phyloP scores from a whole-genome alignment of 1,140 invertebrate species.

The Hylaeus anthracinus region DNA sequence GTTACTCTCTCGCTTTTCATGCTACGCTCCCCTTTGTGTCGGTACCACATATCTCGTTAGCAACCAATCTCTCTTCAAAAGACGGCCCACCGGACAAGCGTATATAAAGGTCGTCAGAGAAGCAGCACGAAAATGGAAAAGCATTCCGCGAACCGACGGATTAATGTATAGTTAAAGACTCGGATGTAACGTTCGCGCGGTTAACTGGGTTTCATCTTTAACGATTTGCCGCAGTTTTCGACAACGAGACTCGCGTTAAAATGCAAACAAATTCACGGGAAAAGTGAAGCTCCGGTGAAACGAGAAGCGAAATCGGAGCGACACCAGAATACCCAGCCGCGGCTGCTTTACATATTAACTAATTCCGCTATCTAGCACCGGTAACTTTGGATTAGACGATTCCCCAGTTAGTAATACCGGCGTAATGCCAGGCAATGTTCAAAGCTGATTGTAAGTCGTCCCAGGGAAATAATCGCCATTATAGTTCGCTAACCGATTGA shows the following conservation, averaged over 20 bases:
- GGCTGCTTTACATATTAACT: conserved; percentile 65
- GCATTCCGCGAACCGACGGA: background rate
- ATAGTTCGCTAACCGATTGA: conserved; percentile 44
- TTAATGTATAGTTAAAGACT: conserved; percentile 36
- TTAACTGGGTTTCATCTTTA: conserved; percentile 37
- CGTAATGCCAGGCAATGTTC: conserved; percentile 51
- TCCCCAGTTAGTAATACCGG: conserved; percentile 61
- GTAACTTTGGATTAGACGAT: conserved; percentile 64
- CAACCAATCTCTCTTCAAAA: background rate
- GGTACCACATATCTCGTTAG: too few relatives aligned
- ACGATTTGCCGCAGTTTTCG: conserved; percentile 24
- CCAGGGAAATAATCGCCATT: conserved; percentile 42
- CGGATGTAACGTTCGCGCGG: conserved; percentile 14
- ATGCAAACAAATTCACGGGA: conserved; percentile 36
- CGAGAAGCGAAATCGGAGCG: conserved; percentile 29
- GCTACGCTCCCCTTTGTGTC: too few relatives aligned
- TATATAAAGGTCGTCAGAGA: background rate
- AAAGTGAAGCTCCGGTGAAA: background rate
- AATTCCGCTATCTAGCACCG: conserved; percentile 52
- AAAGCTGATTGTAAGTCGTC: conserved; percentile 54
- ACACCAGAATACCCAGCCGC: conserved; percentile 44
- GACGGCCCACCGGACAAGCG: background rate
- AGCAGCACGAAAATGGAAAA: background rate
- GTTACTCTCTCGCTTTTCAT: too few relatives aligned
- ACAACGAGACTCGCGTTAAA: conserved; percentile 18